phyloP scores from a whole-genome alignment of 2,113 vertebrate species.

The Notothenia coriiceps region DNA sequence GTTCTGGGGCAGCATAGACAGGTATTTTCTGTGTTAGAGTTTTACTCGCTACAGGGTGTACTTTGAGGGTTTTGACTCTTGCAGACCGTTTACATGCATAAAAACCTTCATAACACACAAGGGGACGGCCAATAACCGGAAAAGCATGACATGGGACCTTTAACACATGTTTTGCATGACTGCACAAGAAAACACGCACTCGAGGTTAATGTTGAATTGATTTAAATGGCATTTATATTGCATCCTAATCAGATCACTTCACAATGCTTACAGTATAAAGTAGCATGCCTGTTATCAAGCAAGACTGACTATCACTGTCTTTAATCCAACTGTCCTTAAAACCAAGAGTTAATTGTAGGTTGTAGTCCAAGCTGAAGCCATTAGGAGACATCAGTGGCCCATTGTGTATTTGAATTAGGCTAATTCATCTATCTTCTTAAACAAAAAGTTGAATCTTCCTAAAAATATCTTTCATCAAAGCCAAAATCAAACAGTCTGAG shows the following conservation, averaged over 20 bases:
- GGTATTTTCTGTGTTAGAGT: too few relatives aligned
- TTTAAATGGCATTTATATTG: neutral
- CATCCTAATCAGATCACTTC: neutral
- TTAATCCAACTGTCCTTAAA: neutral
- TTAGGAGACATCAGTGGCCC: neutral
- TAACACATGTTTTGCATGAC: neutral
- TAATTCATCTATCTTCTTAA: conserved; percentile 11
- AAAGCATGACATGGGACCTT: too few relatives aligned
- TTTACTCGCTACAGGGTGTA: too few relatives aligned
- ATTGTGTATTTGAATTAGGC: neutral
- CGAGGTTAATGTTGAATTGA: neutral
- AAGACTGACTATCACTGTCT: neutral
- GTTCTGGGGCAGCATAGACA: too few relatives aligned
- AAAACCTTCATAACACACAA: too few relatives aligned
- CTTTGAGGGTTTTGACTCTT: too few relatives aligned
- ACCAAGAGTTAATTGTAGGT: neutral
- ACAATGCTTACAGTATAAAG: neutral
- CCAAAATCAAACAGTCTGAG: conserved; percentile 28
- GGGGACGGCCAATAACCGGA: too few relatives aligned
- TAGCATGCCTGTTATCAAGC: neutral
- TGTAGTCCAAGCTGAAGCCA: neutral
- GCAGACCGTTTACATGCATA: too few relatives aligned
- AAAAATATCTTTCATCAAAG: conserved; percentile 24
- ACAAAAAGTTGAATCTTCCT: conserved; percentile 2
- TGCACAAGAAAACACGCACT: neutral